phyloP scores from a whole-genome alignment of 2,797 vertebrate genomes.

The Myotis myotis region DNA sequence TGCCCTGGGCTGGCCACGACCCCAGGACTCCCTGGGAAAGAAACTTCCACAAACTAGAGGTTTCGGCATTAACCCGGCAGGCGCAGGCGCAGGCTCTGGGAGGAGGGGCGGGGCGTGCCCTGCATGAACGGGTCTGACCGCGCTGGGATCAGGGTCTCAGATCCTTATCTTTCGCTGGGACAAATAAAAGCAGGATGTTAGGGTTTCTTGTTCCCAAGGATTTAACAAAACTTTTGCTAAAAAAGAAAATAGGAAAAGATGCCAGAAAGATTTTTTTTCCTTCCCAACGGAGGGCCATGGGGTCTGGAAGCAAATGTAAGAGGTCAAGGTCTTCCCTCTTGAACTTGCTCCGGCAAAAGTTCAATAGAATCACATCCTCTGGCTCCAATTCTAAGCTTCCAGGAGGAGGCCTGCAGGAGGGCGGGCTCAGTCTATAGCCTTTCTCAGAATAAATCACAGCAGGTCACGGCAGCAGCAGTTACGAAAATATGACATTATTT shows the following conservation, averaged over 20 bases:
- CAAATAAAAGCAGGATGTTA: conserved; percentile 57
- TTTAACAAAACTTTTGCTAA: not conserved
- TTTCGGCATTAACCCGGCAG: not conserved
- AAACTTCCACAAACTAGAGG: not conserved
- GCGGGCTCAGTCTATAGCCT: not conserved
- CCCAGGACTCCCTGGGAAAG: not conserved
- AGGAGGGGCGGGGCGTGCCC: not conserved
- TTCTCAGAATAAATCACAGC: conserved; percentile 66
- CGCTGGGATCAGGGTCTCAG: not conserved
- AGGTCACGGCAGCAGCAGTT: not conserved
- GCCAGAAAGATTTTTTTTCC: conserved; percentile 18
- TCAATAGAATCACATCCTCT: not conserved
- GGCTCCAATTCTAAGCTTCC: conserved; percentile 63
- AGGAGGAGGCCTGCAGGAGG: not conserved
- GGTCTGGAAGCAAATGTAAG: not conserved
- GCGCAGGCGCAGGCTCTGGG: not conserved
- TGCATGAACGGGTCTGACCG: not conserved
- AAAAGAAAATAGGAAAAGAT: not conserved
- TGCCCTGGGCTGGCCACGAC: not conserved
- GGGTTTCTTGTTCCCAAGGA: conserved; percentile 52
- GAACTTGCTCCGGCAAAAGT: conserved; percentile 6
- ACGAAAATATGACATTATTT: not conserved
- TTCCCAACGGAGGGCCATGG: conserved; percentile 24
- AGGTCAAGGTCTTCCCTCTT: conserved; percentile 22
- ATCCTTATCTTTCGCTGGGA: not conserved